Conservation (phyloP, 1,140 invertebrate genomes). For the Tetramorium simillimum region DNA sequence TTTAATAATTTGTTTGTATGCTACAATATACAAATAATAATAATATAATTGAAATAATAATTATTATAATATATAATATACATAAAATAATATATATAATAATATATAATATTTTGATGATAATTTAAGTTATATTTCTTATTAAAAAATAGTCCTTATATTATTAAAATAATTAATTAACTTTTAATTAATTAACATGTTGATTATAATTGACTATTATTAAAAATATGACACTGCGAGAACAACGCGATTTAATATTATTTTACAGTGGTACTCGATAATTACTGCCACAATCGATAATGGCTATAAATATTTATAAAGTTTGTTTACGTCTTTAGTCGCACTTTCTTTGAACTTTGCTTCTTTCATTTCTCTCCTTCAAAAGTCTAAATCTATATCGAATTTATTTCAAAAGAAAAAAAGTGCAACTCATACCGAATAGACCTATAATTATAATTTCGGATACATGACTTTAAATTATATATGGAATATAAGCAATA, state of each 20-base stretch:
- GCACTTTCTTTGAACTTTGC: constrained; percentile 12
- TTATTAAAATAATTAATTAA: constrained; percentile 45
- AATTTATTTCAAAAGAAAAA: constrained; percentile 13
- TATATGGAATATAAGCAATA: not conserved
- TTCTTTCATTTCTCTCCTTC: not conserved
- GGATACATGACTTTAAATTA: constrained; percentile 30
- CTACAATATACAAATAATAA: constrained; percentile 78
- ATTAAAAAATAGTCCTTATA: constrained; percentile 35
- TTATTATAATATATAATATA: constrained; percentile 71
- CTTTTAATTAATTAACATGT: not conserved
- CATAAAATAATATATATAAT: constrained; percentile 68
- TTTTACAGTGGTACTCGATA: constrained; percentile 50
- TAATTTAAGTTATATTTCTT: constrained; percentile 66
- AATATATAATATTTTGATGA: constrained; percentile 73
- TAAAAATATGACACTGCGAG: constrained; percentile 29
- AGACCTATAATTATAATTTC: constrained; percentile 20
- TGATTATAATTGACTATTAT: constrained; percentile 27
- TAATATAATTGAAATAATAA: constrained; percentile 72
- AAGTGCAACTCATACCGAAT: not conserved
- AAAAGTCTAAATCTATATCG: not conserved
- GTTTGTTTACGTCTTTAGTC: not conserved
- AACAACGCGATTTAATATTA: constrained; percentile 9
- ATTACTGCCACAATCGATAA: constrained; percentile 2
- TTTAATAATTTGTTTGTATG: constrained; percentile 75
- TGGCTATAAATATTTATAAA: constrained; percentile 11